These are phyloP conservation scores for Cyprinus carpio DNA, from an alignment of 2,113 vertebrate species.

Conservation along the genomic window DNA sequence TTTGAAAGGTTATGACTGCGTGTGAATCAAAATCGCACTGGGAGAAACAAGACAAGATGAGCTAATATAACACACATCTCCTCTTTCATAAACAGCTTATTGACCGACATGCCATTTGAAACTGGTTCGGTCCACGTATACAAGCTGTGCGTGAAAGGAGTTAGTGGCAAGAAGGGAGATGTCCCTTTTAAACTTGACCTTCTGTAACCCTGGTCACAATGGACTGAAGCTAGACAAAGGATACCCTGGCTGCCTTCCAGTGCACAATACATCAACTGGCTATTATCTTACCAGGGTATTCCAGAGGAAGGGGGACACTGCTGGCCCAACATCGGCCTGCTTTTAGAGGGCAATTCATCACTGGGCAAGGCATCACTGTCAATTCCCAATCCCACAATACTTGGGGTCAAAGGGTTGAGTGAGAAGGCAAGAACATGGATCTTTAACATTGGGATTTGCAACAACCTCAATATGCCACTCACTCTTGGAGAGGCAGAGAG, in stretches of 20 bases:
- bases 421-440: background rate
- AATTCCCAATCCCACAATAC: slow-evolving; percentile 41
- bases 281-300: slow-evolving; percentile 60
- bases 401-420: slow-evolving; percentile 44
- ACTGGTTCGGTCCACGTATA: slow-evolving; percentile 12
- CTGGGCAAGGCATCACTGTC: slow-evolving; percentile 19
- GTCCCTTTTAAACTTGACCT: slow-evolving; percentile 69
- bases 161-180: slow-evolving; percentile 42
- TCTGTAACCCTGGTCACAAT: slow-evolving; percentile 50
- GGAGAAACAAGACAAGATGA: slow-evolving; percentile 36
- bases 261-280: slow-evolving; percentile 66
- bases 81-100: slow-evolving; percentile 16
- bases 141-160: background rate
- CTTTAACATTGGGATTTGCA: slow-evolving; percentile 18
- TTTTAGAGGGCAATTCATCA: slow-evolving; percentile 64
- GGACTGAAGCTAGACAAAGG: slow-evolving; percentile 56
- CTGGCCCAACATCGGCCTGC: slow-evolving; percentile 49
- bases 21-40: slow-evolving; percentile 29
- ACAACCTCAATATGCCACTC: slow-evolving; percentile 29
- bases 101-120: slow-evolving; percentile 19
- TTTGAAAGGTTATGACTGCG: slow-evolving; percentile 26
- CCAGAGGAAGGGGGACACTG: slow-evolving; percentile 31
- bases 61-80: background rate
- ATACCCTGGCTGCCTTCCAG: slow-evolving; percentile 45
- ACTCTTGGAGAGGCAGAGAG: slow-evolving; percentile 10